Base-by-base conservation (phyloP, 2,888 invertebrate species). In the Latrodectus elegans region DNA sequence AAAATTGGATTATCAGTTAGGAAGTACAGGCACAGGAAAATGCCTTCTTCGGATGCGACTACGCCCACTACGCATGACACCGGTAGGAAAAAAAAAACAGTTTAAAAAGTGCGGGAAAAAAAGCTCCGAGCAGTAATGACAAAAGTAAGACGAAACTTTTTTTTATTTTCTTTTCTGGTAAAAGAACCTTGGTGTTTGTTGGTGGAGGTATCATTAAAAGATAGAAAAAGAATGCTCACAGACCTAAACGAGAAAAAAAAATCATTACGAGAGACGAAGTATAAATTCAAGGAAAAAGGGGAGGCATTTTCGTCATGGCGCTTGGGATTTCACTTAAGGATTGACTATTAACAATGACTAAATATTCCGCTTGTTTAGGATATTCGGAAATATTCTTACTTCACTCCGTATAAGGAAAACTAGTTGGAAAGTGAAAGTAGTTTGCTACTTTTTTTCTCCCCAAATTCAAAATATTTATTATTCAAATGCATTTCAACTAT, bases 181-280 rank as follows among this genome's bases (percentile, higher is more conserved):
- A 67, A 60, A 64, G 65, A 73, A 55, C 74, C 74, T 81, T 73
- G 81, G 80, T 22, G 55, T 38, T 4, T 6, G 60, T 55, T 71
- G 71, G 79, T 49, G 64, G 80, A 49, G 49, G 80, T 60, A 81
- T 81, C 67, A 68, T 81, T 81, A 74, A 38, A 2, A 55, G 67
- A 74, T 67, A 81, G 71, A 38, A 38, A 38, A 38, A 38, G 6
- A 38, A 60, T 60, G 60, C 10, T 60, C 60, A 60, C 60, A 60
- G n/a, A 15, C 10, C 10, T 60, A 8, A 60, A 60, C 60, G 60
- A n/a, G 38, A 12, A 60, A 12, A 11, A 60, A 60, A n/a, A 60
- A 60, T 10, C 60, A 60, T 60, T 60, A 60, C 8, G n/a, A 60
- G n/a, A 60, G 60, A 38, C 38, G 38, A 38, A 12, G 12, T 60